Conservation (phyloP, 2,888 invertebrate genomes). For the Xestia rhomboidea region DNA sequence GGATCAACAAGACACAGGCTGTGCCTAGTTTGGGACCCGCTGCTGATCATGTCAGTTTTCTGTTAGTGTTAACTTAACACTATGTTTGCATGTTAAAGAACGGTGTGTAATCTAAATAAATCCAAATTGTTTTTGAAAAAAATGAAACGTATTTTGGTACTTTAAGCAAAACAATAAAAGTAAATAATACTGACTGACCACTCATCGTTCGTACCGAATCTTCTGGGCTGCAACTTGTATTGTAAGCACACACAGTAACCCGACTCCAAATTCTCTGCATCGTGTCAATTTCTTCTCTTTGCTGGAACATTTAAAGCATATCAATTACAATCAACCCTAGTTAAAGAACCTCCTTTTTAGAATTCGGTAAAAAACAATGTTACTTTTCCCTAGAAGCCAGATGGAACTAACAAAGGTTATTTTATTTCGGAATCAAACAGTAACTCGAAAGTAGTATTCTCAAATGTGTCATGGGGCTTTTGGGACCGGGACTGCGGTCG, state of each 20-base stretch:
- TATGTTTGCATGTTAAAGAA: background rate
- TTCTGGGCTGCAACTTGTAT: slow-evolving; percentile 78
- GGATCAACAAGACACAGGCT: background rate
- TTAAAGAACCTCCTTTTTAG: background rate
- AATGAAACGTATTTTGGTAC: background rate
- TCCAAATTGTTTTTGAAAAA: no score
- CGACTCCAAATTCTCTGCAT: slow-evolving; percentile 88
- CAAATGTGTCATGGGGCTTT: no score
- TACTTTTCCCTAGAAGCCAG: background rate
- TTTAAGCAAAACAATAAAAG: slow-evolving; percentile 1
- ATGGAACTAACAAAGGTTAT: background rate
- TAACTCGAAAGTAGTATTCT: background rate
- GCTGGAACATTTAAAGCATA: slow-evolving; percentile 72
- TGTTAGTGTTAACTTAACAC: background rate
- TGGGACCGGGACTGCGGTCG: no score
- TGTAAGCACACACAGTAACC: slow-evolving; percentile 85
- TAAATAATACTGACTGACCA: slow-evolving; percentile 78
- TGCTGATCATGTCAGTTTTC: background rate
- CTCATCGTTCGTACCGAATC: slow-evolving; percentile 84
- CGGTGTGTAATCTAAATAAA: background rate
- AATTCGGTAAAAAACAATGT: background rate
- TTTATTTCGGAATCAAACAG: background rate
- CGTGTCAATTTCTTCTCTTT: slow-evolving; percentile 87
- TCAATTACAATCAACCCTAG: background rate
- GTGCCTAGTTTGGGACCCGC: background rate